Percentiles rank a stretch among this genome's conserved stretches.
Evolutionary conservation across 2,113 vertebrate species (phyloP).

Genomic region (Diphyllodes magnificus): DNA sequence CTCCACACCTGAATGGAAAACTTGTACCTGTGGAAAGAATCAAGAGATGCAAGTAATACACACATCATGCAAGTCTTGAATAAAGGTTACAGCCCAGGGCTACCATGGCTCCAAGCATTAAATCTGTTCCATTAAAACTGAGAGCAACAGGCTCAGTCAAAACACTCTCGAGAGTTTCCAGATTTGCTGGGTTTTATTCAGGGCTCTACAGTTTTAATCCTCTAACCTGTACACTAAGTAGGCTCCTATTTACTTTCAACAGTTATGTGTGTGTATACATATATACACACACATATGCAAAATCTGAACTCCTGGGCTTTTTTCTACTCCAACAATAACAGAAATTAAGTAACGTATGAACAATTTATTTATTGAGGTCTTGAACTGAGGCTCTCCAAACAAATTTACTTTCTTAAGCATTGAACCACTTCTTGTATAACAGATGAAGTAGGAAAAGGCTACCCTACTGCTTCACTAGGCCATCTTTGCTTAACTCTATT

Average conservation of each 20-base stretch:
- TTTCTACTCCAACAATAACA: not conserved
- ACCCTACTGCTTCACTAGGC: not conserved
- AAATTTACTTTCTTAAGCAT: not conserved
- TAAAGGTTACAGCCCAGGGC: not conserved
- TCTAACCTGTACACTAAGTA: not conserved
- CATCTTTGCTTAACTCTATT: not conserved
- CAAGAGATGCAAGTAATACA: not conserved
- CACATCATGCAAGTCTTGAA: not conserved
- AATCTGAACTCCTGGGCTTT: not conserved
- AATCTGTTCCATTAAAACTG: not conserved
- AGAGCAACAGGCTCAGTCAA: not conserved
- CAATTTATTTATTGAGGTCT: not conserved
- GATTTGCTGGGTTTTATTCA: not conserved
- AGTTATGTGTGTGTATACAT: not conserved
- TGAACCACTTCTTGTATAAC: not conserved
- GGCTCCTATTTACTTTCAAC: not conserved
- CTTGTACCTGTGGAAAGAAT: not conserved
- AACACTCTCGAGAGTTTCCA: not conserved
- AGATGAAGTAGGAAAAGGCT: not conserved
- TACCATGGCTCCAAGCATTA: not conserved
- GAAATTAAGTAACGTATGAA: not conserved
- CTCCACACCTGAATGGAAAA: not conserved
- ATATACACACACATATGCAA: not conserved
- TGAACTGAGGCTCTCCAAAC: not conserved
- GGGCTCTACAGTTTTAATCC: not conserved